Conservation (phyloP, 1,140 invertebrate genomes). For the Acromyrmex echinatior region DNA sequence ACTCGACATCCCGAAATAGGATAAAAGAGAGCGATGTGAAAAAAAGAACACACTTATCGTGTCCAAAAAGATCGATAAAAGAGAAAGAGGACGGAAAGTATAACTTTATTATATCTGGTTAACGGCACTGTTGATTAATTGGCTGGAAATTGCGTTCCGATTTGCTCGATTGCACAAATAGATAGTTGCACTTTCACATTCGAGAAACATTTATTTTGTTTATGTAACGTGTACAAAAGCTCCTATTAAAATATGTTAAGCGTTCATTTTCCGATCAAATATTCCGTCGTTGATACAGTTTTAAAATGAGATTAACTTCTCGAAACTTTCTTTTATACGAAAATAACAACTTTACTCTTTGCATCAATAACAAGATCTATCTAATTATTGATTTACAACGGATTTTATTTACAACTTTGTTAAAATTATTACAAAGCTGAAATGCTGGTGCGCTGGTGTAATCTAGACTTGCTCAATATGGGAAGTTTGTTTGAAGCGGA, state of each 20-base stretch:
- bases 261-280: neutral
- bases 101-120: slow-evolving; percentile 19
- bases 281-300: neutral
- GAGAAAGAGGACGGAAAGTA: slow-evolving; percentile 35
- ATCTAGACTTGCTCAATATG: neutral
- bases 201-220: neutral
- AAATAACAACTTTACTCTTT: neutral
- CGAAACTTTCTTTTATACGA: neutral
- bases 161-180: neutral
- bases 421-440: slow-evolving; percentile 2
- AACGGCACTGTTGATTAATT: slow-evolving; percentile 10
- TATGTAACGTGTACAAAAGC: neutral
- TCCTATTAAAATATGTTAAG: neutral
- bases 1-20: slow-evolving; percentile 61
- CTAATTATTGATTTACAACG: neutral
- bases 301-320: neutral
- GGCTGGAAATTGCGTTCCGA: neutral
- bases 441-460: neutral
- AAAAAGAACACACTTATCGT: slow-evolving; percentile 23
- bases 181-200: neutral
- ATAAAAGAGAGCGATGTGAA: slow-evolving; percentile 60
- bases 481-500: neutral
- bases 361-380: neutral
- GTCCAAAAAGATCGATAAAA: slow-evolving; percentile 8
- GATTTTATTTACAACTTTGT: slow-evolving; percentile 2